Percentiles rank a stretch among this genome's conserved stretches.
These are phyloP conservation scores for Pachydiplax longipennis DNA, from an alignment of 2,888 invertebrate species.

Conservation along the genomic window DNA sequence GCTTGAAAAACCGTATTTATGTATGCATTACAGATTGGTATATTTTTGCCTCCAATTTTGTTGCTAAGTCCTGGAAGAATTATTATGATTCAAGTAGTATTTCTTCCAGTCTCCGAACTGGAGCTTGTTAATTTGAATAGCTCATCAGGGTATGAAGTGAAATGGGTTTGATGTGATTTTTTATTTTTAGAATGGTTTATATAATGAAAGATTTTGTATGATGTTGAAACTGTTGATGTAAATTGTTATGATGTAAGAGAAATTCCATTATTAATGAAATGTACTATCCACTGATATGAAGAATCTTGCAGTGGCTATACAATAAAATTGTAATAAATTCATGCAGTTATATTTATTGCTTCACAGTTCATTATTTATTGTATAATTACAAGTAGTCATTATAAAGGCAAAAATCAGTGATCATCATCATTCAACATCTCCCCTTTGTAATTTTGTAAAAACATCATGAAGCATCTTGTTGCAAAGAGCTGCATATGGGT, in stretches of 20 bases:
- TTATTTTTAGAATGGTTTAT: conserved; percentile 42
- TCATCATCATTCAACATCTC: conserved; percentile 19
- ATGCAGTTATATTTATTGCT: conserved; percentile 6
- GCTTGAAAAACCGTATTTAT: conserved; percentile 13
- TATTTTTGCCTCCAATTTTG: conserved; percentile 17
- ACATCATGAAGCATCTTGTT: conserved; percentile 91
- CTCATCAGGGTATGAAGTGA: conserved; percentile 29
- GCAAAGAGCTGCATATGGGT: conserved; percentile 95
- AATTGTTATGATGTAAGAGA: conserved; percentile 12
- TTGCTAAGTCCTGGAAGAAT: background rate
- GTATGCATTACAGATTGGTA: conserved; percentile 17
- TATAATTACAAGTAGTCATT: background rate
- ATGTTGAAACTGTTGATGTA: conserved; percentile 36
- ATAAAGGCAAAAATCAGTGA: background rate
- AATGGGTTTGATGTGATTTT: conserved; percentile 29
- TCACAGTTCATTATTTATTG: background rate
- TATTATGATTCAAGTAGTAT: background rate
- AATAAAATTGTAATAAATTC: conserved; percentile 37
- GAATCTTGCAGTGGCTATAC: background rate
- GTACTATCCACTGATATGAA: background rate
- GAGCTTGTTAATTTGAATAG: background rate
- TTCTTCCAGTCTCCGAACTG: conserved; percentile 3
- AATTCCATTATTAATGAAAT: conserved; percentile 15
- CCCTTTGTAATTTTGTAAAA: conserved; percentile 61
- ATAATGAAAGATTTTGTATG: conserved; percentile 36